phyloP scores from a whole-genome alignment of 1,140 invertebrate genomes.

The Hylyphantes graminicola region DNA sequence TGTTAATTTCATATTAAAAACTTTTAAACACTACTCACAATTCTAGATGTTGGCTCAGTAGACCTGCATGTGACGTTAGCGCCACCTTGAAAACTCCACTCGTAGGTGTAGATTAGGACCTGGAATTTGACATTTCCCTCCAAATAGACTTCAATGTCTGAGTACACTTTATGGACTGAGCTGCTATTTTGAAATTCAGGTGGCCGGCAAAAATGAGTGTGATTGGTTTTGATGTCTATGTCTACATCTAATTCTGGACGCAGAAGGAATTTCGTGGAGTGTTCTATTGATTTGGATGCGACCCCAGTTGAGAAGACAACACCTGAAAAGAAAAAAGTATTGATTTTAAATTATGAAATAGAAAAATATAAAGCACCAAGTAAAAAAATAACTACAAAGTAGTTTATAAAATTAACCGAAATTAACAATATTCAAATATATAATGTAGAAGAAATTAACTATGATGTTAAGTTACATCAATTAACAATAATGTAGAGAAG shows the following conservation, averaged over 20 bases:
- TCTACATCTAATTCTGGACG: background rate
- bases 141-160: background rate
- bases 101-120: background rate
- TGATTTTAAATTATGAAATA: background rate
- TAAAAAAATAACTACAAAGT: too few species aligned
- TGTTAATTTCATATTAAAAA: background rate
- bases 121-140: background rate
- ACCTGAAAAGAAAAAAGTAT: background rate
- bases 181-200: background rate
- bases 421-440: too few species aligned
- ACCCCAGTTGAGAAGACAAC: slow-evolving; percentile 30
- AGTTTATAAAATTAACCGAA: too few species aligned
- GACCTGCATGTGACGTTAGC: background rate
- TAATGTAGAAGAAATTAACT: too few species aligned
- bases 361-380: too few species aligned
- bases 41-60: background rate
- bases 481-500: too few species aligned
- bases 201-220: background rate
- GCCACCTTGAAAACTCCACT: slow-evolving; percentile 7
- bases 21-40: slow-evolving; percentile 10
- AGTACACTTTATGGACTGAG: background rate
- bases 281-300: background rate
- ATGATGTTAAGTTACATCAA: too few species aligned
- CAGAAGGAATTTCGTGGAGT: background rate
- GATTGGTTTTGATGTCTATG: background rate